phyloP scores from a whole-genome alignment of 2,888 invertebrate genomes.

The Pristionchus entomophagus region DNA sequence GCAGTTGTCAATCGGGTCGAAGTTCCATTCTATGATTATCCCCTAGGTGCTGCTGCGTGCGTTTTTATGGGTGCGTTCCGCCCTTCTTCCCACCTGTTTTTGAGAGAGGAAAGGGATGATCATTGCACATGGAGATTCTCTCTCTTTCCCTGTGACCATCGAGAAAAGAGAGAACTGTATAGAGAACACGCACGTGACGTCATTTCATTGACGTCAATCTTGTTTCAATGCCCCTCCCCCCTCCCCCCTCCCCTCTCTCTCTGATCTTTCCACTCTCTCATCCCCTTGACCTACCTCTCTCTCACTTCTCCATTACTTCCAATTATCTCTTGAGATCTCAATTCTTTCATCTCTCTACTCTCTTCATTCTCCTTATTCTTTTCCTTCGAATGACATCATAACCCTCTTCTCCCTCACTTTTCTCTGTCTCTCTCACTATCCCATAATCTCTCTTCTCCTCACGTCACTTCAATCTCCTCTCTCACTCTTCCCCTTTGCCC shows the following conservation, averaged over 20 bases:
- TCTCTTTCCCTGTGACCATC: background rate
- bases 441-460: conserved; percentile 24
- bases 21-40: background rate
- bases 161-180: background rate
- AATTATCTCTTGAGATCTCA: conserved; percentile 17
- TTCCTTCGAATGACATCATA: conserved; percentile 26
- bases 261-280: conserved; percentile 32
- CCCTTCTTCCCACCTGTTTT: background rate
- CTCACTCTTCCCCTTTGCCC: too few relatives aligned
- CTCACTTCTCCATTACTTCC: conserved; percentile 2
- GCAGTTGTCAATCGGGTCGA: too few relatives aligned
- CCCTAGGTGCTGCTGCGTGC: background rate
- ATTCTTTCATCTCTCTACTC: too few relatives aligned
- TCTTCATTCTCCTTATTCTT: background rate
- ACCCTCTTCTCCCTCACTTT: background rate
- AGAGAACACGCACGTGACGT: background rate
- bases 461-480: background rate
- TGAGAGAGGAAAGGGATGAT: background rate
- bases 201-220: conserved; percentile 6
- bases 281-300: background rate
- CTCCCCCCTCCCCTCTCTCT: background rate
- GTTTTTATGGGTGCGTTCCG: background rate
- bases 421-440: conserved; percentile 11
- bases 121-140: background rate
- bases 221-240: background rate